These are phyloP conservation scores for Pogonocherus hispidulus DNA, from an alignment of 2,888 invertebrate genomes.

Conservation along the genomic window DNA sequence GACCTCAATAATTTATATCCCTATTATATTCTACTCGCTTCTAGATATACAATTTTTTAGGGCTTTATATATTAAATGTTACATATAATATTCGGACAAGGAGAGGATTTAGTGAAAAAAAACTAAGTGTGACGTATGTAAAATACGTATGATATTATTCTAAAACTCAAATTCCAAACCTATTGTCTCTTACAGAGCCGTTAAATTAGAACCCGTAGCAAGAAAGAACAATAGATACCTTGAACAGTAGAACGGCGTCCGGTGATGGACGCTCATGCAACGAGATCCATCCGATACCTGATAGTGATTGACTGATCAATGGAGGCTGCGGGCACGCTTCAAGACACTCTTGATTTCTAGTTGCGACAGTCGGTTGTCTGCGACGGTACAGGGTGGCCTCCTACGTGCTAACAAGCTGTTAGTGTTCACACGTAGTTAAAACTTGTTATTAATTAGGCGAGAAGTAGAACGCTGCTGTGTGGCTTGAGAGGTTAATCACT, in stretches of 20 bases:
- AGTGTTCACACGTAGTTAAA: neutral
- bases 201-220: too few species aligned
- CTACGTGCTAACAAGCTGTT: neutral
- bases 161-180: too few species aligned
- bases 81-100: too few species aligned
- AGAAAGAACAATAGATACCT: neutral
- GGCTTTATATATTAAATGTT: too few species aligned
- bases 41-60: too few species aligned
- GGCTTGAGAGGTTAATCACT: neutral
- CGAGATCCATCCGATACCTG: slow-evolving; percentile 31
- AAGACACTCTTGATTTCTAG: slow-evolving; percentile 21
- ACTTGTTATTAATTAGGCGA: neutral
- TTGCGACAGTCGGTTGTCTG: slow-evolving; percentile 12
- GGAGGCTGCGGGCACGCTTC: slow-evolving; percentile 39
- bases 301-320: slow-evolving; percentile 49
- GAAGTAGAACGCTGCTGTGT: neutral
- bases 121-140: too few species aligned
- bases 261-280: slow-evolving; percentile 26
- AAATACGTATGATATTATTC: too few species aligned
- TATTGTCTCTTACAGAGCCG: too few species aligned
- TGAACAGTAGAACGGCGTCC: slow-evolving; percentile 3
- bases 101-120: too few species aligned
- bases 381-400: slow-evolving; percentile 1
- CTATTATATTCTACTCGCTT: too few species aligned
- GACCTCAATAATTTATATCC: too few species aligned